phyloP scores from a whole-genome alignment of 35 echinoderm and acorn worm genomes.

The Lytechinus variegatus region DNA sequence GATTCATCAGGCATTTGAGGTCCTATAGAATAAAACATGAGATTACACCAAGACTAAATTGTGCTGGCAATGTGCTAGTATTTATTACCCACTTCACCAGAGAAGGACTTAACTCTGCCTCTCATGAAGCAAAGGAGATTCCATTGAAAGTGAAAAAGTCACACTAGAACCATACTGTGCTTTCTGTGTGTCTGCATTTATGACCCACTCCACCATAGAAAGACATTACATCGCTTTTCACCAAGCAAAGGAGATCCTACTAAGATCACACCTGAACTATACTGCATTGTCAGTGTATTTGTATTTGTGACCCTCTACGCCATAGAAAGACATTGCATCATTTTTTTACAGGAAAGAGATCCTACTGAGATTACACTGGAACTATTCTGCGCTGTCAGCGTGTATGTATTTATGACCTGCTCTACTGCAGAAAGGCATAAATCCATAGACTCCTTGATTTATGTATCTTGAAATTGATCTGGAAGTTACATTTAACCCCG shows the following conservation, averaged over 20 bases:
- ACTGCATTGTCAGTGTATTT: neutral
- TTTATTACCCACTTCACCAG: neutral
- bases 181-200: neutral
- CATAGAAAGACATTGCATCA: neutral
- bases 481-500: neutral
- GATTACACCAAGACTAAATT: neutral
- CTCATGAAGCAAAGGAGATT: neutral
- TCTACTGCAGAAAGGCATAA: neutral
- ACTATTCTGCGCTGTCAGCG: neutral
- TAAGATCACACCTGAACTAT: neutral
- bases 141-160: neutral
- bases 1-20: too few relatives aligned
- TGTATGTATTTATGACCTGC: too few relatives aligned
- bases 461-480: neutral
- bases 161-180: neutral
- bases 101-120: neutral
- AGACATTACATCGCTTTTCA: neutral
- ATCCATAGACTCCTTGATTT: neutral
- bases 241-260: neutral
- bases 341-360: neutral
- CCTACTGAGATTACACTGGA: neutral
- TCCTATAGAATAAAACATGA: too few relatives aligned
- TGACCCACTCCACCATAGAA: neutral
- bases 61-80: neutral
- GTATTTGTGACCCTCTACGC: neutral